Evolutionary conservation across 2,888 invertebrate genomes (phyloP), one percentile per base, ranked within the genome.

Genomic region (Timema podura): DNA sequence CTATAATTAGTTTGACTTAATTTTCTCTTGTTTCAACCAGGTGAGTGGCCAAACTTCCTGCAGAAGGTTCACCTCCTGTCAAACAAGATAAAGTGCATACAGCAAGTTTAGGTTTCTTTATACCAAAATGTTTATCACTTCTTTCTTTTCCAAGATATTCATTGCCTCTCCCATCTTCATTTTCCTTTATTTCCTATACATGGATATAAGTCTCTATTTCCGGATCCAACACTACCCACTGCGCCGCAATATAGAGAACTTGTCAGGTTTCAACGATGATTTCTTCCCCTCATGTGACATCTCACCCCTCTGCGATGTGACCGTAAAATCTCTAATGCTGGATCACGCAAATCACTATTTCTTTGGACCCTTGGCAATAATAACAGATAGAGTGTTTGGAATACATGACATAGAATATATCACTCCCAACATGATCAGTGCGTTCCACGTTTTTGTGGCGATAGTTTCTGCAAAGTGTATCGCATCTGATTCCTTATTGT

Each of bases 301-400:
- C 48, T 90, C 91, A 76, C 92, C 93, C 0, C 78, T 92, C 15
- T 92, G 92, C 78, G 88, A 90, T 76, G 88, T 95, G 2, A 93
- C 93, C 0, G 91, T 93, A 0, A 95, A 95, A 81, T 90, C 90
- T 1, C 80, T 95, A 69, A 87, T 94, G 83, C 83, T 93, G 66
- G 95, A 95, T 79, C 93, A 92, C 74, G 86, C 91, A 6, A 94
- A 93, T 78, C 91, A 92, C 77, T 95, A 93, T 77, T 82, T 95
- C 30, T 89, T 93, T 77, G 90, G 90, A 1, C 95, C 95, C 0
- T 79, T 91, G 64, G 91, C 92, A n/a, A 87, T 89, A 6, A 81
- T 92, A 44, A 82, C 91, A 48, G 92, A 94, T 78, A 81, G 86
- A 76, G 80, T 88, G 7, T 80, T 90, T 44, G 85, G 86, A 2